Percentiles rank a stretch among this genome's conserved stretches.
Evolutionary conservation across 2,797 vertebrate species (phyloP).

Genomic region (Chrysocyon brachyurus): DNA sequence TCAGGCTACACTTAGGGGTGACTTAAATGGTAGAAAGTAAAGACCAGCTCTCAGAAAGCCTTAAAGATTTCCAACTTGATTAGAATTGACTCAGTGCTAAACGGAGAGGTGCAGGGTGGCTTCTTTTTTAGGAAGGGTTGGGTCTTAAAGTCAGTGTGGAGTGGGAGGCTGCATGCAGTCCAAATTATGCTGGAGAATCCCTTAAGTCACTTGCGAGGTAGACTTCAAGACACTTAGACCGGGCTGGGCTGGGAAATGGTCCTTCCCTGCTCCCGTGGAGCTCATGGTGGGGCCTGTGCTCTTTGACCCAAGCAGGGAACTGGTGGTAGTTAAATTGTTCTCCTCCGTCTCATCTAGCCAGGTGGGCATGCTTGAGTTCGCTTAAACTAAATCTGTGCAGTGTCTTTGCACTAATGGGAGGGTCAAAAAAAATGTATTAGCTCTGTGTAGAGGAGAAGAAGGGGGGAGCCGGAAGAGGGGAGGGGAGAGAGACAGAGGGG

Average conservation of each 20-base stretch:
- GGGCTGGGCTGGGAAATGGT: fast-evolving
- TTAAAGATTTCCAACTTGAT: slow-evolving; percentile 35
- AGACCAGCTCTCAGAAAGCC: slow-evolving; percentile 30
- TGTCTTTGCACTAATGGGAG: neutral
- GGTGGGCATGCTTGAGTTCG: neutral
- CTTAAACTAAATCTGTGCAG: neutral
- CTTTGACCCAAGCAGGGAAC: too few relatives aligned
- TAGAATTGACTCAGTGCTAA: slow-evolving; percentile 20
- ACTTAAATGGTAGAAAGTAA: slow-evolving; percentile 29
- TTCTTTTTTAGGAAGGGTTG: neutral
- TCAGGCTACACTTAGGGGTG: neutral
- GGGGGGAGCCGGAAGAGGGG: too few relatives aligned
- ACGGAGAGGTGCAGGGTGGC: neutral
- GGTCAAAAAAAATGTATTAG: neutral
- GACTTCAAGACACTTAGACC: neutral
- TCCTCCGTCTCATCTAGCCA: neutral
- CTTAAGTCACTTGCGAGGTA: neutral
- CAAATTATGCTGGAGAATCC: neutral
- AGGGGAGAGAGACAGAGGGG: too few relatives aligned
- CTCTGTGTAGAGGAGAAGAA: neutral
- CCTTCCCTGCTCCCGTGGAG: too few relatives aligned
- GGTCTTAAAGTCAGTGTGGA: neutral
- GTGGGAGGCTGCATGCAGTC: neutral
- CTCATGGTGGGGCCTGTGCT: neutral
- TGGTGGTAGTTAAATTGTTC: neutral